Conservation (phyloP, 1,140 invertebrate genomes). For the Micrasema minimum region DNA sequence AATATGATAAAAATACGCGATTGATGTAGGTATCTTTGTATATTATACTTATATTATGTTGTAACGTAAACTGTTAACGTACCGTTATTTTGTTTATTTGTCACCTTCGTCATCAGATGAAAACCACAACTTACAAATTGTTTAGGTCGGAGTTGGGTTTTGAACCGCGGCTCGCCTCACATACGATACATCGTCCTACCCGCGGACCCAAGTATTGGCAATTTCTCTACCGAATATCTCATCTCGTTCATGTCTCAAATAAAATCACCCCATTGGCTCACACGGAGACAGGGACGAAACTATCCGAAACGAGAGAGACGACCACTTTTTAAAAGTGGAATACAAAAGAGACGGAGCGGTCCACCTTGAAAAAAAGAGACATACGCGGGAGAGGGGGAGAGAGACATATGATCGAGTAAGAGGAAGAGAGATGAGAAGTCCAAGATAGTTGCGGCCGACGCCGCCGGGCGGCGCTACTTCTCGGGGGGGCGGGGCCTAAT, state of each 20-base stretch:
- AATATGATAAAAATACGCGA: too few species aligned
- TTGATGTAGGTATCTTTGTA: too few species aligned
- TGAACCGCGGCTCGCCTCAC: neutral
- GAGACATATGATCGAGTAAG: slow-evolving; percentile 9
- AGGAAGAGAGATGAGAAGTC: neutral
- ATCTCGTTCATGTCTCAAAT: slow-evolving; percentile 41
- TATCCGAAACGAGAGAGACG: slow-evolving; percentile 10
- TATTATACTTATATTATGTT: too few species aligned
- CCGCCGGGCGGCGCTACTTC: slow-evolving; percentile 36
- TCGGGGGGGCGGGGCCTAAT: slow-evolving; percentile 31
- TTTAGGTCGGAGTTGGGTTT: too few species aligned
- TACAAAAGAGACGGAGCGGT: slow-evolving; percentile 47
- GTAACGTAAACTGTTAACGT: too few species aligned
- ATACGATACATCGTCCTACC: neutral
- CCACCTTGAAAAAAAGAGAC: slow-evolving; percentile 48
- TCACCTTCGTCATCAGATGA: too few species aligned
- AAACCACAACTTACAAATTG: too few species aligned
- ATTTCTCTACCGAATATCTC: slow-evolving; percentile 44
- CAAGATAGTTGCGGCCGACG: slow-evolving; percentile 16
- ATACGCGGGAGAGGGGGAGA: slow-evolving; percentile 20
- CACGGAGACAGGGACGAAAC: slow-evolving; percentile 22
- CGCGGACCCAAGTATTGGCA: slow-evolving; percentile 12
- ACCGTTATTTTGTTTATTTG: too few species aligned
- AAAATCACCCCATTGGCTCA: slow-evolving; percentile 46
- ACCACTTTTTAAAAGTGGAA: slow-evolving; percentile 41